Percentiles rank a stretch among this genome's conserved stretches.
These are phyloP conservation scores for Lepisosteus oculatus DNA, from an alignment of 2,113 vertebrate species.

Conservation along the genomic window DNA sequence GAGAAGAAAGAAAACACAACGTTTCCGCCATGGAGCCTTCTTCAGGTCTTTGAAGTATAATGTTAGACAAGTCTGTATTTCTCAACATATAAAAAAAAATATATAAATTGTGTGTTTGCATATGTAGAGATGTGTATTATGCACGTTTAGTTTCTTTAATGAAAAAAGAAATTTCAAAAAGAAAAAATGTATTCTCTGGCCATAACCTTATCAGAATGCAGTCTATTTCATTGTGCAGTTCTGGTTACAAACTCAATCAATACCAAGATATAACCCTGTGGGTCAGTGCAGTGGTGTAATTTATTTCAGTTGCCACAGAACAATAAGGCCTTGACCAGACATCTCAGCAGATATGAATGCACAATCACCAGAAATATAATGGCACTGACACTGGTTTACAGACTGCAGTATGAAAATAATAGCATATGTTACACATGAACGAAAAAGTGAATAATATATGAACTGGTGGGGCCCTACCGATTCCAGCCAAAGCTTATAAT, in stretches of 20 bases:
- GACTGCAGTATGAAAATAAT: neutral
- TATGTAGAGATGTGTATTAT: no score
- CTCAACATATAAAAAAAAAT: no score
- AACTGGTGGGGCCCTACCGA: neutral
- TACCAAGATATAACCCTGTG: slow-evolving; percentile 56
- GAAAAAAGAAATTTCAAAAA: no score
- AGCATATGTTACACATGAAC: neutral
- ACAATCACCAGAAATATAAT: slow-evolving; percentile 61
- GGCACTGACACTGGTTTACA: slow-evolving; percentile 47
- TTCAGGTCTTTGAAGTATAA: no score
- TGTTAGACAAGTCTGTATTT: no score
- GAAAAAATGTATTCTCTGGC: slow-evolving; percentile 16
- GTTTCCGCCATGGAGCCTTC: no score
- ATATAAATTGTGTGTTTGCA: no score
- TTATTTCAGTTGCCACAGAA: slow-evolving; percentile 67
- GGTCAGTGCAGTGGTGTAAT: slow-evolving; percentile 61
- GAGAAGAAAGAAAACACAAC: no score
- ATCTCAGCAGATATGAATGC: slow-evolving; percentile 48
- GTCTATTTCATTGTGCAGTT: slow-evolving; percentile 47
- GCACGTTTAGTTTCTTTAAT: no score
- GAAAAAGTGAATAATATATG: neutral
- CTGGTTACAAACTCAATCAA: slow-evolving; percentile 51
- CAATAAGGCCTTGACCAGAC: slow-evolving; percentile 63
- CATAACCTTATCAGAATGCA: slow-evolving; percentile 19
- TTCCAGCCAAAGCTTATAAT: neutral